phyloP scores from a whole-genome alignment of 2,888 invertebrate species.

The Hoplodrina blanda region DNA sequence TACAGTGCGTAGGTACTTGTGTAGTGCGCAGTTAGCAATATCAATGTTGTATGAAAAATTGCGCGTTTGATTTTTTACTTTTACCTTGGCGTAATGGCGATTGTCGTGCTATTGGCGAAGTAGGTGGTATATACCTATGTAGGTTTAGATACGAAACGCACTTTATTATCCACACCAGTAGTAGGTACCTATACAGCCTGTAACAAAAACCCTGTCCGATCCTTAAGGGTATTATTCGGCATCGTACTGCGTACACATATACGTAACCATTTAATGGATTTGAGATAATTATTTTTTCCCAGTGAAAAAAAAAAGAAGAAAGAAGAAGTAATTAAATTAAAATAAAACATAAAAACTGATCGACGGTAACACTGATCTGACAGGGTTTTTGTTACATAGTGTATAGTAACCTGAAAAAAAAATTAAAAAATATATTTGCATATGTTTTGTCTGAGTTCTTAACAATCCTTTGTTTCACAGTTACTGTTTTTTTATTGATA shows the following conservation, averaged over 20 bases:
- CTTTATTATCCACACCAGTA: not conserved
- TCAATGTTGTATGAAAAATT: constrained; percentile 10
- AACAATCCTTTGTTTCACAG: constrained; percentile 5
- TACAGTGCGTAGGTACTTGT: not conserved
- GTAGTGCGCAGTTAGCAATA: constrained; percentile 28
- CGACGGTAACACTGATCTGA: too few species aligned
- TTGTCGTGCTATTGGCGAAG: constrained; percentile 2
- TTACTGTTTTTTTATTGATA: constrained; percentile 3
- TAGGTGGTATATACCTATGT: not conserved
- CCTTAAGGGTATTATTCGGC: too few species aligned
- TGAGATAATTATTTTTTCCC: too few species aligned
- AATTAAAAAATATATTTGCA: not conserved
- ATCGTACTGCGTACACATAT: too few species aligned
- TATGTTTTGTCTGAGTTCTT: not conserved
- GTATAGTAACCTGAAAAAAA: too few species aligned
- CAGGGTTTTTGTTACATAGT: too few species aligned
- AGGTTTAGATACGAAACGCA: not conserved
- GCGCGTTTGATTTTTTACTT: constrained; percentile 7
- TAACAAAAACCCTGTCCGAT: too few species aligned
- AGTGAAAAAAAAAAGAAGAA: too few species aligned
- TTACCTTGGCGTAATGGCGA: constrained; percentile 3
- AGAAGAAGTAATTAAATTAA: too few species aligned
- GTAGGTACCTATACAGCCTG: too few species aligned
- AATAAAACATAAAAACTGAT: too few species aligned
- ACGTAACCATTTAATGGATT: too few species aligned